phyloP scores from a whole-genome alignment of 2,888 invertebrate species.

The Pristionchus maxplancki region DNA sequence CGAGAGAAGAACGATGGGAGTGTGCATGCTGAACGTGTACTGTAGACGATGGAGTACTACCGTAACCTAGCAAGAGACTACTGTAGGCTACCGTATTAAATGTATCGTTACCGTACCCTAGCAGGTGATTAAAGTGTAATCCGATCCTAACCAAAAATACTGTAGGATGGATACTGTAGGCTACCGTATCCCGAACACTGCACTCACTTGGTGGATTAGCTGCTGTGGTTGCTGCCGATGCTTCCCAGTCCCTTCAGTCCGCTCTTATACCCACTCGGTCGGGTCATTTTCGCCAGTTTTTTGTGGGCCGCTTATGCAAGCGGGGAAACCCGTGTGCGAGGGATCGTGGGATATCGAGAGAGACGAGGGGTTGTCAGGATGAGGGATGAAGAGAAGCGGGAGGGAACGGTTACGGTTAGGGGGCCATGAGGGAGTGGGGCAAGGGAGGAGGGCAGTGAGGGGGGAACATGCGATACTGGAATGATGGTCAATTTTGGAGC shows the following conservation, averaged over 20 bases:
- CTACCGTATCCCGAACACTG: neutral
- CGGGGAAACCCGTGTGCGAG: neutral
- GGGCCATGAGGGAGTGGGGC: neutral
- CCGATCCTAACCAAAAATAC: too few species aligned
- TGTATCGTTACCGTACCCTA: too few species aligned
- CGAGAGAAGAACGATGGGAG: slow-evolving; percentile 3
- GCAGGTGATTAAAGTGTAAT: too few species aligned
- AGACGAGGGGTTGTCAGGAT: neutral
- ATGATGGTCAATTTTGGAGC: slow-evolving; percentile 24
- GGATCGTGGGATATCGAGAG: neutral
- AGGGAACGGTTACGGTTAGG: slow-evolving; percentile 18
- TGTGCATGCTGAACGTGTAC: slow-evolving; percentile 16
- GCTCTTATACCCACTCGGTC: slow-evolving; percentile 3
- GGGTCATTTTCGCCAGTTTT: slow-evolving; percentile 31
- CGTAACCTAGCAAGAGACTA: neutral
- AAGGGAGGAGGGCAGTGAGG: neutral
- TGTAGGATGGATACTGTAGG: neutral
- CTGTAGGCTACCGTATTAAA: neutral
- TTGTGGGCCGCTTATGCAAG: slow-evolving; percentile 14
- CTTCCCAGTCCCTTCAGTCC: too few species aligned
- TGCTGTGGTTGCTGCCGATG: slow-evolving; percentile 12
- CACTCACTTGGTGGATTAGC: neutral
- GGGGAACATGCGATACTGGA: neutral
- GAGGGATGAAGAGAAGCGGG: neutral
- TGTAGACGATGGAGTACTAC: neutral